Evolutionary conservation across 2,888 invertebrate genomes (phyloP).

Genomic region (Nephrotoma appendiculata): DNA sequence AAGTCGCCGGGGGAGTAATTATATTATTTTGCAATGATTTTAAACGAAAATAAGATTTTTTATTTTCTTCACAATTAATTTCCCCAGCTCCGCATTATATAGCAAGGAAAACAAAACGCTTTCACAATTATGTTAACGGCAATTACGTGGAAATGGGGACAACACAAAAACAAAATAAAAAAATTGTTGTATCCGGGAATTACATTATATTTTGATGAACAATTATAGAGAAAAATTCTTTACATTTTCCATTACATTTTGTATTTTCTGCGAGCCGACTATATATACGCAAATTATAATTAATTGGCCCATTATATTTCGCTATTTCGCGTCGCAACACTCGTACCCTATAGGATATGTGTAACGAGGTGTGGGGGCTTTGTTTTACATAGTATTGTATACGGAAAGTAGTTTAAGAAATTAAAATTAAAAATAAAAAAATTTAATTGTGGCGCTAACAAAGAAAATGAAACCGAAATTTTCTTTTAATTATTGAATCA

Average conservation of each 20-base stretch:
- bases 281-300: background rate
- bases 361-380: background rate
- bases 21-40: background rate
- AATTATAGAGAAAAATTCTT: background rate
- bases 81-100: background rate
- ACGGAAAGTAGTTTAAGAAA: background rate
- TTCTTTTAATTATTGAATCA: background rate
- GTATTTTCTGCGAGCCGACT: background rate
- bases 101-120: background rate
- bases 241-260: background rate
- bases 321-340: background rate
- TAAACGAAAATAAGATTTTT: background rate
- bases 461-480: background rate
- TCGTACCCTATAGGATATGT: background rate
- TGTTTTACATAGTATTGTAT: no score
- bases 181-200: background rate
- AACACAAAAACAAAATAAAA: background rate
- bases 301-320: background rate
- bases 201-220: background rate
- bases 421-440: background rate
- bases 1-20: background rate
- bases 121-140: background rate
- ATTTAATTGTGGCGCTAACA: background rate
- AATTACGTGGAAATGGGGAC: background rate
- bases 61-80: background rate